phyloP scores from a whole-genome alignment of 2,888 invertebrate genomes.

The Copidosoma aretas region DNA sequence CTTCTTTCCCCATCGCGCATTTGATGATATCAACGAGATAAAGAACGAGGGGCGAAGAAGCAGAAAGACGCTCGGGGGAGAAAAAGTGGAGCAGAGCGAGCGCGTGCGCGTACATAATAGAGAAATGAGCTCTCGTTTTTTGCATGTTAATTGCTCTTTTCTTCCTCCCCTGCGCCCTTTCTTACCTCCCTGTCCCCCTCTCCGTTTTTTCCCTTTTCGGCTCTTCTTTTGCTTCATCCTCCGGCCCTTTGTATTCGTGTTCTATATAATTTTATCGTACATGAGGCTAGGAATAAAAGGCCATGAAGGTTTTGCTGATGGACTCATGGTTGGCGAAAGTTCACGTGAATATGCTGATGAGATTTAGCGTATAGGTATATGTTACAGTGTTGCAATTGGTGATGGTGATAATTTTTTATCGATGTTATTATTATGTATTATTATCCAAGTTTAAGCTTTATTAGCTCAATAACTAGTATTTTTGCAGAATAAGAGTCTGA shows the following conservation, averaged over 20 bases:
- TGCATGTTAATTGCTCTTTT: constrained; percentile 44
- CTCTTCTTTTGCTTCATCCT: too few relatives aligned
- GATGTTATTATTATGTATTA: too few relatives aligned
- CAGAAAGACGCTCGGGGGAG: not conserved
- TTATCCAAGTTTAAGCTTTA: too few relatives aligned
- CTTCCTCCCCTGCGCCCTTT: not conserved
- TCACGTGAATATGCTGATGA: too few relatives aligned
- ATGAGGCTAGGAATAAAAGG: too few relatives aligned
- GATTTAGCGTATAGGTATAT: too few relatives aligned
- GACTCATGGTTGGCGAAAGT: too few relatives aligned
- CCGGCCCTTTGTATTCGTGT: not conserved
- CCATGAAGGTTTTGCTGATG: too few relatives aligned
- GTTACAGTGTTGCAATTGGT: too few relatives aligned
- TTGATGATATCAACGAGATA: not conserved
- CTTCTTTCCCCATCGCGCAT: not conserved
- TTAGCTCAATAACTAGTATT: too few relatives aligned
- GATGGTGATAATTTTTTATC: too few relatives aligned
- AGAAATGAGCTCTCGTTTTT: constrained; percentile 22
- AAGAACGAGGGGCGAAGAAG: not conserved
- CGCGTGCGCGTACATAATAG: constrained; percentile 10
- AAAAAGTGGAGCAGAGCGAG: not conserved
- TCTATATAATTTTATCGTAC: not conserved
- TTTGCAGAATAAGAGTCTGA: too few relatives aligned
- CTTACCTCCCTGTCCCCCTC: not conserved
- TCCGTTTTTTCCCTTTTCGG: not conserved